Conservation (phyloP, 2,797 vertebrate species). For the Champsocephalus esox region DNA sequence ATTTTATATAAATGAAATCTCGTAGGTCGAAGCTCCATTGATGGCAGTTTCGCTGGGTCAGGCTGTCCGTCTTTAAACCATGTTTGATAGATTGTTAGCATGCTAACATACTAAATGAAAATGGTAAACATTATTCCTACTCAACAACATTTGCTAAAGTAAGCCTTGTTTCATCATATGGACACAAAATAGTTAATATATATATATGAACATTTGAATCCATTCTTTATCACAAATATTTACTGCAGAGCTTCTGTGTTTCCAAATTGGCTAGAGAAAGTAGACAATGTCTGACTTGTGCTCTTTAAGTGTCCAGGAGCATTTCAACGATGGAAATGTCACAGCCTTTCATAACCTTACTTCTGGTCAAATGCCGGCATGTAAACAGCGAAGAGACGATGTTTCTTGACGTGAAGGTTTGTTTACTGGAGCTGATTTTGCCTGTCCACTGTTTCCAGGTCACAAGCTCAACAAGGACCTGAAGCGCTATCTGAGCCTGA, state of each 20-base stretch:
- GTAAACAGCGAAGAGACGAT: not conserved
- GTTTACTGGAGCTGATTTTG: slow-evolving; percentile 38
- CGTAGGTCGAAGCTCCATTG: not conserved
- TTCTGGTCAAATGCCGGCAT: slow-evolving; percentile 25
- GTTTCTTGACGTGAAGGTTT: slow-evolving; percentile 7
- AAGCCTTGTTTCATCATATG: not conserved
- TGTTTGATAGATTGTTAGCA: not conserved
- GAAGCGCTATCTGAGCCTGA: slow-evolving; percentile 92
- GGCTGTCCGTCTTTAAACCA: not conserved
- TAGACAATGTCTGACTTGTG: not conserved
- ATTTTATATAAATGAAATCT: not conserved
- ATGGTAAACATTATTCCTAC: too few relatives aligned
- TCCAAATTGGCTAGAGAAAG: not conserved
- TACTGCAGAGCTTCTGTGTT: not conserved
- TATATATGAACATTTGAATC: not conserved
- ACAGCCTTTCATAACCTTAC: slow-evolving; percentile 11
- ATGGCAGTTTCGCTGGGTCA: not conserved
- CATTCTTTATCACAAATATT: not conserved
- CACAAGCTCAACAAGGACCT: slow-evolving; percentile 92
- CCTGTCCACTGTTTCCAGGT: slow-evolving; percentile 81
- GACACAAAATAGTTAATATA: not conserved
- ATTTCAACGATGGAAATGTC: slow-evolving; percentile 38
- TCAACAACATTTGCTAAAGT: too few relatives aligned
- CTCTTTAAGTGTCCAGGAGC: slow-evolving; percentile 26
- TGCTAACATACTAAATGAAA: not conserved